Base-by-base conservation (phyloP, 1,140 invertebrate species). In the Caenorhabditis remanei region DNA sequence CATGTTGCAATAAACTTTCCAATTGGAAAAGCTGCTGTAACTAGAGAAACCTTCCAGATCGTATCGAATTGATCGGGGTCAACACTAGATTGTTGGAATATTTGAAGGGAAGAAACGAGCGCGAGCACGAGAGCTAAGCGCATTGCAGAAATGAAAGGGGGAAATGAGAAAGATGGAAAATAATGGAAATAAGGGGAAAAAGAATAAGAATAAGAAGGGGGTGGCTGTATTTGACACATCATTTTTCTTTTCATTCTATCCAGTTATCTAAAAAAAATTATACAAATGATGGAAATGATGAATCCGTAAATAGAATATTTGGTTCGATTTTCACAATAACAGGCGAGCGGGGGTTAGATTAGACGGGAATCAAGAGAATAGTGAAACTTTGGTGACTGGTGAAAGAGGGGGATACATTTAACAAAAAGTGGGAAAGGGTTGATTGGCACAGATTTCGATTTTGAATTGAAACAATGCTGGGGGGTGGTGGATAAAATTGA, bases 41-140 rank as follows among this genome's bases (percentile, higher is more conserved):
- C 85, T 7, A 85, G 46, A 24, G 85, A 65, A 7, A 43, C 48
- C 24, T 85, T 43, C 67, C 63, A 61, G 40, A 85, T 71, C 19
- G 48, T 71, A 56, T 50, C 32, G 5, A 53, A 71, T 21, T 50
- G 58, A 4, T 85, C 53, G 1, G 63, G 16, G n/a, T 71, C 67
- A 13, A 85, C 58, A 58, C 85, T 85, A 1, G 71, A 79, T 48
- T 85, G 85, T 48, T 85, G 85, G 16, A 53, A 65, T 41, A 85
- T 85, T 53, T 85, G 85, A 24, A 85, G 65, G 50, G 85, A 65
- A 43, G 85, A 85, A 2, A 85, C 67, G 48, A 85, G 85, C 5
- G 85, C 46, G 9, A 85, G 50, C 55, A 85, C 40, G 56, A 85
- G 85, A 71, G 63, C 85, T 19, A 85, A 53, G 9, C 67, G 63